phyloP scores from a whole-genome alignment of 2,797 vertebrate species.

The Odontamblyopus rebecca region DNA sequence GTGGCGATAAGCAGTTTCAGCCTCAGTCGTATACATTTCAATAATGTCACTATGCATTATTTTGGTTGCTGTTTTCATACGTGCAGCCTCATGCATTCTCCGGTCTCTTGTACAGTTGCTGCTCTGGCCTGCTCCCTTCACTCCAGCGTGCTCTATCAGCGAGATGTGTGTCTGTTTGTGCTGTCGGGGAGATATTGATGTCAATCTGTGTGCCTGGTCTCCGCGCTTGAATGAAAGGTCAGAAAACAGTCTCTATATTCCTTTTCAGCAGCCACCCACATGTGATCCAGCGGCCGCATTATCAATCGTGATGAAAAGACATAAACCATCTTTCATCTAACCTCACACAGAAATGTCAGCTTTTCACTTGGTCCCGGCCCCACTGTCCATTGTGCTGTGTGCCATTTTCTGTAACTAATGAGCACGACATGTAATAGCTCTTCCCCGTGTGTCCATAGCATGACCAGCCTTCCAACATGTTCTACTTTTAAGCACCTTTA shows the following conservation, averaged over 20 bases:
- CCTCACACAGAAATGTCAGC: slow-evolving; percentile 56
- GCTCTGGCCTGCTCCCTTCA: slow-evolving; percentile 14
- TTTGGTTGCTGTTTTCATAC: neutral
- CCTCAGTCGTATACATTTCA: neutral
- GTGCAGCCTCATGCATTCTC: neutral
- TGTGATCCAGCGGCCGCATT: slow-evolving; percentile 52
- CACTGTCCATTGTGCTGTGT: slow-evolving; percentile 38
- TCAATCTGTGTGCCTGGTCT: slow-evolving; percentile 48
- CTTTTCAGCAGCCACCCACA: slow-evolving; percentile 64
- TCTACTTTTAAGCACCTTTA: neutral
- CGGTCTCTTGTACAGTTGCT: slow-evolving; percentile 27
- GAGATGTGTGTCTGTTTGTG: slow-evolving; percentile 17
- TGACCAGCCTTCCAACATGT: slow-evolving; percentile 1
- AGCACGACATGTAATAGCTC: slow-evolving; percentile 1
- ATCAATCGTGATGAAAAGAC: slow-evolving; percentile 68
- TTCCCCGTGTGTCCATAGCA: neutral
- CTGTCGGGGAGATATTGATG: slow-evolving; percentile 57
- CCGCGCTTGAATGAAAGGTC: slow-evolving; percentile 62
- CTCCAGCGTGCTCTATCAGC: slow-evolving; percentile 38
- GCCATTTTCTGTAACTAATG: slow-evolving; percentile 26
- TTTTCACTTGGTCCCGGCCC: slow-evolving; percentile 34
- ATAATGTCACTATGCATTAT: slow-evolving; percentile 16
- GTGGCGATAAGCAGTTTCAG: no score
- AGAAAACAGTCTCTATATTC: slow-evolving; percentile 63
- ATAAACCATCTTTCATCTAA: slow-evolving; percentile 55